These are phyloP conservation scores for Catagonus wagneri DNA, from an alignment of 2,113 vertebrate species.

Conservation along the genomic window DNA sequence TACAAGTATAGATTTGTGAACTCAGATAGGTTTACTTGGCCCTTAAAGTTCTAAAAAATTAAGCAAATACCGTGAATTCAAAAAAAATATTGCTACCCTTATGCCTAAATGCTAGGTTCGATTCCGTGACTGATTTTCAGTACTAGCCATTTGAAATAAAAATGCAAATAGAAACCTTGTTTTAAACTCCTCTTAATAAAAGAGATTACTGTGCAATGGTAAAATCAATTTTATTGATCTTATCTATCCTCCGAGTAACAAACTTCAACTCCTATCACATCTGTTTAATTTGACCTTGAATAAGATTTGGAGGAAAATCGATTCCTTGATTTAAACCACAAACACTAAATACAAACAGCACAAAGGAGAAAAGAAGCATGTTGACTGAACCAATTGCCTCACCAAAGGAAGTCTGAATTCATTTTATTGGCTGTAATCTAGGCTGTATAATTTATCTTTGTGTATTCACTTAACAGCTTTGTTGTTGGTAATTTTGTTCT, in stretches of 20 bases:
- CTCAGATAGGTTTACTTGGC: conserved; percentile 59
- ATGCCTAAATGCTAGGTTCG: conserved; percentile 71
- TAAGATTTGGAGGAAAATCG: conserved; percentile 85
- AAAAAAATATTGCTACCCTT: conserved; percentile 37
- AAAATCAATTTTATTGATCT: conserved; percentile 89
- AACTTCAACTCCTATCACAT: conserved; percentile 84
- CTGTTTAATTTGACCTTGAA: conserved; percentile 88
- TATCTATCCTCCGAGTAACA: conserved; percentile 84
- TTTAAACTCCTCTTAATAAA: conserved; percentile 87
- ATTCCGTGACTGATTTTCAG: conserved; percentile 68
- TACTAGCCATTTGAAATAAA: conserved; percentile 86
- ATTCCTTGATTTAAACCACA: conserved; percentile 82
- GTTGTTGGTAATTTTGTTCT: conserved; percentile 76
- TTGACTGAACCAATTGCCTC: conserved; percentile 84
- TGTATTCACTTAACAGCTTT: conserved; percentile 62
- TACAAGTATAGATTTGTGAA: conserved; percentile 42
- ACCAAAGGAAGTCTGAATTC: conserved; percentile 79
- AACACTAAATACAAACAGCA: conserved; percentile 83
- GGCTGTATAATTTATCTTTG: conserved; percentile 70
- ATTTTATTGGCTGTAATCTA: conserved; percentile 72
- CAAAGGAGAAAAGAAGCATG: conserved; percentile 76
- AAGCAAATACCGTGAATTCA: conserved; percentile 65
- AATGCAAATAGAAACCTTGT: conserved; percentile 87
- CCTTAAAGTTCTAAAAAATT: conserved; percentile 66
- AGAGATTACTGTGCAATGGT: conserved; percentile 89